Percentiles rank a stretch among this genome's conserved stretches.
Conservation (phyloP, 2,888 invertebrate species). For the Athalia circularis region DNA sequence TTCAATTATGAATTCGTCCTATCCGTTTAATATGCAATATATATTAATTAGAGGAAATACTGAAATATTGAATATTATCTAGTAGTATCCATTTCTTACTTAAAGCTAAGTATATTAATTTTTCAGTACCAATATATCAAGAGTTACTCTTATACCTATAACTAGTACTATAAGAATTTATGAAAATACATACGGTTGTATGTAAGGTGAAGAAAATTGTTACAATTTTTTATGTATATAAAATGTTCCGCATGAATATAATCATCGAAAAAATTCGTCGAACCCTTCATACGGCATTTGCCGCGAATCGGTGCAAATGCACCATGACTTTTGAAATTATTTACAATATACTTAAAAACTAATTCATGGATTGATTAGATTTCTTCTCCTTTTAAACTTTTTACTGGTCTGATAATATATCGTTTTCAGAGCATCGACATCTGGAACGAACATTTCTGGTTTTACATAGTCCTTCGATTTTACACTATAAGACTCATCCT, state of each 20-base stretch:
- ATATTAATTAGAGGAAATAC: conserved; percentile 29
- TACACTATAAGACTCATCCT: conserved; percentile 51
- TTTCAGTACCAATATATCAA: conserved; percentile 29
- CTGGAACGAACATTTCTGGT: conserved; percentile 37
- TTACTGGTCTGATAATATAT: conserved; percentile 45
- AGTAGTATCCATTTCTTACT: conserved; percentile 37
- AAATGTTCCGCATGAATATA: conserved; percentile 4
- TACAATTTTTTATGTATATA: conserved; percentile 16
- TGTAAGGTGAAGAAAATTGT: conserved; percentile 35
- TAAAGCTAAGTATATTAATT: conserved; percentile 26
- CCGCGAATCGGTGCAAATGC: conserved; percentile 37
- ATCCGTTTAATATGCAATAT: conserved; percentile 1
- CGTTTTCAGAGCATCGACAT: conserved; percentile 41
- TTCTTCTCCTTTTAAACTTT: conserved; percentile 52
- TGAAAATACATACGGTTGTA: conserved; percentile 38
- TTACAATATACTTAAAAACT: conserved; percentile 27
- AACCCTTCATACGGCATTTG: conserved; percentile 13
- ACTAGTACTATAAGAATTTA: conserved; percentile 23
- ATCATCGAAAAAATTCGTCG: conserved; percentile 13
- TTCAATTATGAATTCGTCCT: conserved; percentile 13
- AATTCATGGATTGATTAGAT: conserved; percentile 48
- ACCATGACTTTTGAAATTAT: conserved; percentile 42
- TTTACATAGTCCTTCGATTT: conserved; percentile 50
- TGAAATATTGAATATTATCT: conserved; percentile 40
- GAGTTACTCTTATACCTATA: conserved; percentile 28